These are phyloP conservation scores for Acanthosoma haemorrhoidale DNA, from an alignment of 2,888 invertebrate genomes.

Conservation along the genomic window DNA sequence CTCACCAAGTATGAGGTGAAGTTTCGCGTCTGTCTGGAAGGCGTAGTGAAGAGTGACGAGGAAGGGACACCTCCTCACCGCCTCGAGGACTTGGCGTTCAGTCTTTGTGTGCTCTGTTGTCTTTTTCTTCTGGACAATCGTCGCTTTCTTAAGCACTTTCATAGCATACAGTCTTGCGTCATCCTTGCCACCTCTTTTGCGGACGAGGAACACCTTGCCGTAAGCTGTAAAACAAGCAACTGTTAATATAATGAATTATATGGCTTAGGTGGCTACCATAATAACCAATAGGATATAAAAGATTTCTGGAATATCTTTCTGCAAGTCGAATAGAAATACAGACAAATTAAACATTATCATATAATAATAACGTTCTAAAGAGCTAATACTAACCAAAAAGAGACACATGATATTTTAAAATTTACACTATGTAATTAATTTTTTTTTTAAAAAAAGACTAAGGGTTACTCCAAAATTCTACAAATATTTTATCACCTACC, in stretches of 20 bases:
- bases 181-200: constrained; percentile 82
- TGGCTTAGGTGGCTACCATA: too few species aligned
- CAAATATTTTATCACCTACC: too few species aligned
- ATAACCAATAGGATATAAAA: not conserved
- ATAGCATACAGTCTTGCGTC: constrained; percentile 90
- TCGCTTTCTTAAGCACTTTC: constrained; percentile 95
- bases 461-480: too few species aligned
- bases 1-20: constrained; percentile 93
- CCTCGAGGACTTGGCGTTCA: constrained; percentile 92
- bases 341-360: too few species aligned
- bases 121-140: constrained; percentile 89
- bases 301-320: not conserved
- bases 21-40: constrained; percentile 94
- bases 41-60: constrained; percentile 96
- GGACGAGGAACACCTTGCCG: constrained; percentile 92
- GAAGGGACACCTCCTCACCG: constrained; percentile 90
- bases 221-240: constrained; percentile 65
- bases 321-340: too few species aligned
- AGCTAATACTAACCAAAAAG: too few species aligned
- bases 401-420: too few species aligned
- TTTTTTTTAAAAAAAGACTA: too few species aligned
- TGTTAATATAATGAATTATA: not conserved
- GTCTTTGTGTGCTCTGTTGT: constrained; percentile 96
- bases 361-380: too few species aligned
- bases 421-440: too few species aligned